Conservation (phyloP, 92 coral and sea anemone genomes). For the Palythoa heliodiscus region DNA sequence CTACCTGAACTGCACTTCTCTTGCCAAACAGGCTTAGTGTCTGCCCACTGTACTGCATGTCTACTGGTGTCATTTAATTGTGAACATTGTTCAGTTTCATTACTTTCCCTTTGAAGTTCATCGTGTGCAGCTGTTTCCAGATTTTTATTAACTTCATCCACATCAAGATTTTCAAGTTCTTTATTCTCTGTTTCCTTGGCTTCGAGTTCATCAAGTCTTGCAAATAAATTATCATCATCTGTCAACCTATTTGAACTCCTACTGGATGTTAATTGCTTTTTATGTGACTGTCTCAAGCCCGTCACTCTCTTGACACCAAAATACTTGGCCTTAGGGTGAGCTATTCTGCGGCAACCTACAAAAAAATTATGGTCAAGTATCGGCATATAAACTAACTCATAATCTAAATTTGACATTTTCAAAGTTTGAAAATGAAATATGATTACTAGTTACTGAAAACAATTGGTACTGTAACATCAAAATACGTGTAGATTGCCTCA, state of each 20-base stretch:
- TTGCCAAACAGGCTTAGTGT: background rate
- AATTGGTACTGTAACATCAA: too few species aligned
- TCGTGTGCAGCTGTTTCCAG: background rate
- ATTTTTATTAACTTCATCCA: background rate
- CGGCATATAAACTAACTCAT: background rate
- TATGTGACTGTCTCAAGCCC: slow-evolving; percentile 37
- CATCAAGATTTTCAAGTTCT: slow-evolving; percentile 59
- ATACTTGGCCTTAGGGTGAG: slow-evolving; percentile 70
- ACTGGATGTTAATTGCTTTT: background rate
- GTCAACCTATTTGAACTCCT: slow-evolving; percentile 17
- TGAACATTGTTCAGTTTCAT: background rate
- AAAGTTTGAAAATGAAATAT: too few species aligned
- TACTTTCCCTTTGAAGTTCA: background rate
- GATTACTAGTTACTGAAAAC: too few species aligned
- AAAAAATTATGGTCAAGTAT: too few species aligned
- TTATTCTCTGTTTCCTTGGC: slow-evolving; percentile 63
- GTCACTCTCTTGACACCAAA: slow-evolving; percentile 71
- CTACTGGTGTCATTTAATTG: background rate
- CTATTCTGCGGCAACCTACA: slow-evolving; percentile 50
- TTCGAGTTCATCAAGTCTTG: slow-evolving; percentile 88
- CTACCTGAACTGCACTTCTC: slow-evolving; percentile 7
- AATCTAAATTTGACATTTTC: too few species aligned
- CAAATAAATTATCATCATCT: slow-evolving; percentile 71
- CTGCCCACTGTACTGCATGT: slow-evolving; percentile 25
- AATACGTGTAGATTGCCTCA: too few species aligned